Conservation (phyloP, 2,797 vertebrate species). For the Tapirus indicus region DNA sequence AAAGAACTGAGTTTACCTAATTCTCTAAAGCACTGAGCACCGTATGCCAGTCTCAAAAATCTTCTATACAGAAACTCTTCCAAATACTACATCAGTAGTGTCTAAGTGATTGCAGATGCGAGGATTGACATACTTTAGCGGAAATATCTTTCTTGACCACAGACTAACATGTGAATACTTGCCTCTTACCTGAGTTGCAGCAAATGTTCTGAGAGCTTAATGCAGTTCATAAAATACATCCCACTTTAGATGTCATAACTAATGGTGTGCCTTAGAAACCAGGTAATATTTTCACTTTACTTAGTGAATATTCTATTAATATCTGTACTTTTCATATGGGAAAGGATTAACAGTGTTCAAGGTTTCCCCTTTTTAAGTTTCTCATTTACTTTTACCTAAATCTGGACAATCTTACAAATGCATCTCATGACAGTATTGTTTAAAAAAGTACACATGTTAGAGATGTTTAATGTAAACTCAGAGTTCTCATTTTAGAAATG, state of each 20-base stretch:
- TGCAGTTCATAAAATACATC: slow-evolving; percentile 75
- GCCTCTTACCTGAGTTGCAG: slow-evolving; percentile 46
- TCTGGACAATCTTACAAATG: slow-evolving; percentile 30
- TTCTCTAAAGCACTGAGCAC: slow-evolving; percentile 69
- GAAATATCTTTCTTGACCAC: slow-evolving; percentile 69
- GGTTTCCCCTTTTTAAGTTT: neutral
- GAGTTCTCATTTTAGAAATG: slow-evolving; percentile 18
- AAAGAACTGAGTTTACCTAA: slow-evolving; percentile 73
- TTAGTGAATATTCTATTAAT: slow-evolving; percentile 34
- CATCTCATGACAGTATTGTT: neutral
- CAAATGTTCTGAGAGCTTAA: slow-evolving; percentile 58
- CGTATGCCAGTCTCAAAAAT: neutral
- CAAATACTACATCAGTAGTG: neutral
- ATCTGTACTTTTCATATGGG: neutral
- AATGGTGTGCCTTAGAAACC: slow-evolving; percentile 77
- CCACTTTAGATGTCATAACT: slow-evolving; percentile 64
- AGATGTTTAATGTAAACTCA: slow-evolving; percentile 33
- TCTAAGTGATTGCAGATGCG: slow-evolving; percentile 35
- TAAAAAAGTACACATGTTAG: neutral
- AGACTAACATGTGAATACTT: slow-evolving; percentile 35
- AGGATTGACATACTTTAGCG: neutral
- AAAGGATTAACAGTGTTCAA: slow-evolving; percentile 18
- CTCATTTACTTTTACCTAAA: slow-evolving; percentile 10
- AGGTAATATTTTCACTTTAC: slow-evolving; percentile 61
- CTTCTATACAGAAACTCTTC: slow-evolving; percentile 37